A percentile compares a stretch with the other conserved stretches of the same genome.
Evolutionary conservation across 1,140 invertebrate species (phyloP).

Genomic region (Drosophila takahashii): DNA sequence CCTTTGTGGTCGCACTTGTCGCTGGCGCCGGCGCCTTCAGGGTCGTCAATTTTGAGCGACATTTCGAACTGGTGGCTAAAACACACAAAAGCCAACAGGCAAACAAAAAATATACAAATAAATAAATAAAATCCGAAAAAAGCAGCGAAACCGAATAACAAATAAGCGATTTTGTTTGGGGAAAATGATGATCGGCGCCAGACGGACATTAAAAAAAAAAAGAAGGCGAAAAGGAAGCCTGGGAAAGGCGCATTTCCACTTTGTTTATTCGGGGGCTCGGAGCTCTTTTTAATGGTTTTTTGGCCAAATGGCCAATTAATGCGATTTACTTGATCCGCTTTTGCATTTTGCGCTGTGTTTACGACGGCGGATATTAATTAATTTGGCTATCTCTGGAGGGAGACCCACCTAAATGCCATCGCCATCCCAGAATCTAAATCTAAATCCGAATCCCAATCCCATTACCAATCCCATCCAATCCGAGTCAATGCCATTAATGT

Average conservation of each 20-base stretch:
- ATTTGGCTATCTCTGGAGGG: conserved; percentile 23
- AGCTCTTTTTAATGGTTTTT: conserved; percentile 50
- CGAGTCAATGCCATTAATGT: conserved; percentile 52
- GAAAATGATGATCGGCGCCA: conserved; percentile 63
- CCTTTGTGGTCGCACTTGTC: conserved; percentile 47
- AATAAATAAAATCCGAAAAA: conserved; percentile 4
- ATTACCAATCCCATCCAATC: conserved; percentile 7
- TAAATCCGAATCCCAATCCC: not conserved
- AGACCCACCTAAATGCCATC: not conserved
- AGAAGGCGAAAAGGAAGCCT: conserved; percentile 13
- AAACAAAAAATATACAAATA: conserved; percentile 14
- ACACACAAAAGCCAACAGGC: conserved; percentile 13
- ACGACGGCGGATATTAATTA: conserved; percentile 67
- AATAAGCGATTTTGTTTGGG: conserved; percentile 31
- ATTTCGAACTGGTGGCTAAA: conserved; percentile 43
- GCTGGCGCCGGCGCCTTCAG: conserved; percentile 61
- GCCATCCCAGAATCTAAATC: not conserved
- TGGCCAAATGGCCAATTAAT: conserved; percentile 50
- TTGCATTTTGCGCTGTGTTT: conserved; percentile 56
- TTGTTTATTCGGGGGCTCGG: conserved; percentile 55
- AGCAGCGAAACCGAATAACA: conserved; percentile 11
- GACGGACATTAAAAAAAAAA: conserved; percentile 63
- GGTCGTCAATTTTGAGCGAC: conserved; percentile 66
- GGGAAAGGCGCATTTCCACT: conserved; percentile 54
- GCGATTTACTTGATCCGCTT: conserved; percentile 61